Evolutionary conservation across 35 echinoderm and acorn worm species (phyloP).

Genomic region (Stichopus chloronotus): DNA sequence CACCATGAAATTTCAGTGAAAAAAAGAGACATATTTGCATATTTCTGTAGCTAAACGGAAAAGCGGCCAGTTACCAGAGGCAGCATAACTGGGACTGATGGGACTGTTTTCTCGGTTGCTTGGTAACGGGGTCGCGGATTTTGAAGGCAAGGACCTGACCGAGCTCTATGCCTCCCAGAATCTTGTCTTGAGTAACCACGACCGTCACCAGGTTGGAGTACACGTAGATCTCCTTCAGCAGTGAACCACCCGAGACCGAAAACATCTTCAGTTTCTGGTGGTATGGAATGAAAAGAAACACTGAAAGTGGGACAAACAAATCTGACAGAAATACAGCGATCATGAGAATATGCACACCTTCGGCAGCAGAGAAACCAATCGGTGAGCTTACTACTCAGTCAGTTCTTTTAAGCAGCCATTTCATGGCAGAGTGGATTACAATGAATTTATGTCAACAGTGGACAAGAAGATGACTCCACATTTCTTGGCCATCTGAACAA

Average conservation of each 20-base stretch:
- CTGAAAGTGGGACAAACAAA: no score
- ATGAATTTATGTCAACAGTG: no score
- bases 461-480: no score
- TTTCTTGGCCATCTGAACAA: no score
- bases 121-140: not conserved
- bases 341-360: no score
- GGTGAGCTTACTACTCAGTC: no score
- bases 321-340: no score
- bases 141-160: conserved; percentile 18
- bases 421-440: no score
- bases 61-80: not conserved
- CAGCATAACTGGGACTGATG: not conserved
- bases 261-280: conserved; percentile 44
- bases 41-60: not conserved
- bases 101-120: not conserved
- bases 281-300: not conserved
- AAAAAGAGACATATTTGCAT: no score
- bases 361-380: no score
- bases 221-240: conserved; percentile 39
- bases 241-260: not conserved
- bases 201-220: conserved; percentile 26
- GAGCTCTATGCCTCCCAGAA: conserved; percentile 36
- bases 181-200: not conserved
- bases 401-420: no score
- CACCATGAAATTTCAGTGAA: no score